Evolutionary conservation across 2,888 invertebrate species (phyloP).

Genomic region (Parasteatoda lunata): DNA sequence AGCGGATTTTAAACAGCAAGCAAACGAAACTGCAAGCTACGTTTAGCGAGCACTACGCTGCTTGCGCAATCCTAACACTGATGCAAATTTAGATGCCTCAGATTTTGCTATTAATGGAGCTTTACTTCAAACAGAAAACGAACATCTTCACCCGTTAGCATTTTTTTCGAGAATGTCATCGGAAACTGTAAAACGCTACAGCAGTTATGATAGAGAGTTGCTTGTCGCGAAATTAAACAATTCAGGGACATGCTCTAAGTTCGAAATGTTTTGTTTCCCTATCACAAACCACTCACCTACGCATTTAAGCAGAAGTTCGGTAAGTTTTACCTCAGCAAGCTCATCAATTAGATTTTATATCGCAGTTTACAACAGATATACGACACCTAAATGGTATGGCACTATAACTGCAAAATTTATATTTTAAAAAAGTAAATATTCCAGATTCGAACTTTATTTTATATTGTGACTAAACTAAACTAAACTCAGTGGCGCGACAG

Average conservation of each 20-base stretch:
- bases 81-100: neutral
- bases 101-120: conserved; percentile 1
- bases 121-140: neutral
- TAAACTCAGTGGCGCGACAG: too few relatives aligned
- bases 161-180: neutral
- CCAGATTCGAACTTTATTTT: too few relatives aligned
- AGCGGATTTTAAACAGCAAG: neutral
- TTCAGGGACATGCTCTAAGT: neutral
- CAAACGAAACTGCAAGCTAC: neutral
- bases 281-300: neutral
- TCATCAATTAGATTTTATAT: neutral
- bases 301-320: neutral
- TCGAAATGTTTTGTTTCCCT: neutral
- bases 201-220: neutral
- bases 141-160: neutral
- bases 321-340: neutral
- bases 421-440: neutral
- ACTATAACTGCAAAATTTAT: neutral
- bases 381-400: neutral
- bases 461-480: too few relatives aligned
- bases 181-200: neutral
- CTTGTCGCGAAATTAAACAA: neutral
- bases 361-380: too few relatives aligned
- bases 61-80: neutral
- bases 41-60: neutral